phyloP scores from a whole-genome alignment of 2,888 invertebrate genomes.

The Chironomus riparius region DNA sequence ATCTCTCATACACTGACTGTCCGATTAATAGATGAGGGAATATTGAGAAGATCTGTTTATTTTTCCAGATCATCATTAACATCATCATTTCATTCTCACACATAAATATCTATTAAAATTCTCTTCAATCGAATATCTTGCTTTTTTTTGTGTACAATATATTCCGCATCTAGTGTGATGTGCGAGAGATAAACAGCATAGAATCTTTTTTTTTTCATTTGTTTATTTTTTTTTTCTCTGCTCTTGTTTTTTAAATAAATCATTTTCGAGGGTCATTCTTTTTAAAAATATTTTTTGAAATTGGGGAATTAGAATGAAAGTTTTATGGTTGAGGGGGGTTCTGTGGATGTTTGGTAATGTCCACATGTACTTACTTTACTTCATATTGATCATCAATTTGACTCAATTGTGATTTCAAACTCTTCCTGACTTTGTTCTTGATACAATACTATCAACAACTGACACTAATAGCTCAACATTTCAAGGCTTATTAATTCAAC shows the following conservation, averaged over 20 bases:
- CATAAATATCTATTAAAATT: constrained; percentile 23
- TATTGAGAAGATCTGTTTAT: constrained; percentile 13
- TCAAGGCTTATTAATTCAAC: too few relatives aligned
- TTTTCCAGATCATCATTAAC: constrained; percentile 26
- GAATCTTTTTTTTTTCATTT: neutral
- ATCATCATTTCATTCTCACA: constrained; percentile 25
- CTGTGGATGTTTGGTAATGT: neutral
- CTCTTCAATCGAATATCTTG: neutral
- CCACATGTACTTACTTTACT: too few relatives aligned
- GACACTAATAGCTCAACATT: too few relatives aligned
- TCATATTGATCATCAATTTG: too few relatives aligned
- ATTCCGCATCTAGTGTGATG: neutral
- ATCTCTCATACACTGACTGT: neutral
- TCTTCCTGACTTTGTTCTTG: too few relatives aligned
- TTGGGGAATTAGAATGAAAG: neutral
- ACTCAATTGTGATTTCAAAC: too few relatives aligned
- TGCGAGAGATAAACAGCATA: constrained; percentile 10
- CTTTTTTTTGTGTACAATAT: neutral
- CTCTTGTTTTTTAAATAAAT: constrained; percentile 1
- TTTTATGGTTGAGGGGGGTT: neutral
- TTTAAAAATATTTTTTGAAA: neutral
- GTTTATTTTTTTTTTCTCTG: too few relatives aligned
- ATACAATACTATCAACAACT: too few relatives aligned
- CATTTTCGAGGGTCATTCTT: neutral
- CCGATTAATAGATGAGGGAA: neutral